Conservation (phyloP, 2,797 vertebrate species). For the Pelobates cultripes region DNA sequence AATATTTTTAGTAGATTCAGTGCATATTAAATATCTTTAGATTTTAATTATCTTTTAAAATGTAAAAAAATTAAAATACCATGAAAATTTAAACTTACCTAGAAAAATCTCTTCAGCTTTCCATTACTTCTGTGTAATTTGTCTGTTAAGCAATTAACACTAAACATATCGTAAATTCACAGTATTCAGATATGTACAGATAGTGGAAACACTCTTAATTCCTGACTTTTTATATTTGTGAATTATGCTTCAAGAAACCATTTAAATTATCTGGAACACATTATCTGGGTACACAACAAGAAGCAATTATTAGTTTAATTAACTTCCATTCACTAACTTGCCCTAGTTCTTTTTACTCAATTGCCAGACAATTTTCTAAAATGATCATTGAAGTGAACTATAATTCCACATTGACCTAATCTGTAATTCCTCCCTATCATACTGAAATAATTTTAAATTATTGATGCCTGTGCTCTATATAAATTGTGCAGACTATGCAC, state of each 20-base stretch:
- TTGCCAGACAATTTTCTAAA: constrained; percentile 79
- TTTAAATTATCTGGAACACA: constrained; percentile 31
- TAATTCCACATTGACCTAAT: constrained; percentile 77
- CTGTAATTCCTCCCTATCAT: constrained; percentile 69
- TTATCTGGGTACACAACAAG: constrained; percentile 77
- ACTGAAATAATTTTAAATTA: constrained; percentile 75
- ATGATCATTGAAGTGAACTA: constrained; percentile 76
- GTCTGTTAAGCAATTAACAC: no score
- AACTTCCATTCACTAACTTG: constrained; percentile 70
- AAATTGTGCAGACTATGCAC: constrained; percentile 63
- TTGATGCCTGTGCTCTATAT: constrained; percentile 76
- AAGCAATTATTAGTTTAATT: constrained; percentile 83
- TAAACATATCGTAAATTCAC: no score
- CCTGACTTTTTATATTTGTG: neutral
- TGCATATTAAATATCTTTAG: no score
- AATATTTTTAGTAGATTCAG: no score
- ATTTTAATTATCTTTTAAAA: no score
- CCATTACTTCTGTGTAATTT: no score
- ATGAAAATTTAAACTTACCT: no score
- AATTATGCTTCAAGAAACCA: constrained; percentile 9
- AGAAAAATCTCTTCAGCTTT: no score
- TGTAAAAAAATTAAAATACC: no score
- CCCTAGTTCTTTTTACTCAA: constrained; percentile 65
- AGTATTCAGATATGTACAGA: no score
- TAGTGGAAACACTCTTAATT: neutral